These are phyloP conservation scores for Lasioglossum villosulum DNA, from an alignment of 2,888 invertebrate genomes.

Conservation along the genomic window DNA sequence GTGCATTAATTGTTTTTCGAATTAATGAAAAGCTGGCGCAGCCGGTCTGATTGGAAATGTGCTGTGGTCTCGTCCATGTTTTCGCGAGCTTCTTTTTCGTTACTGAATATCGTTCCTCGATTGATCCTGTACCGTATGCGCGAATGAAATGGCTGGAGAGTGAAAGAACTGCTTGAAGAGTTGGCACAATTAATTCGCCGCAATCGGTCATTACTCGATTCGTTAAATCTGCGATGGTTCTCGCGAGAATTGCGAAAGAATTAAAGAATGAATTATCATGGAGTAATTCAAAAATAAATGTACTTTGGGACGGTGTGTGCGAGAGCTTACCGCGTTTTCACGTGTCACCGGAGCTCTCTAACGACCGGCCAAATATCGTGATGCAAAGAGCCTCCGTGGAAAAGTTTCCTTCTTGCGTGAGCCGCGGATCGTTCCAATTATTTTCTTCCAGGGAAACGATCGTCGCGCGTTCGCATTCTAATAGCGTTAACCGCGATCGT, in stretches of 20 bases:
- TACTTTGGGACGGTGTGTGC: not conserved
- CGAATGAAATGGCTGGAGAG: not conserved
- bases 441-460: conserved; percentile 64
- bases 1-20: conserved; percentile 10
- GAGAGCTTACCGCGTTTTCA: not conserved
- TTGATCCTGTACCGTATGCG: not conserved
- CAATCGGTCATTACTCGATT: not conserved
- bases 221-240: not conserved
- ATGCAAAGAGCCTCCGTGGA: not conserved
- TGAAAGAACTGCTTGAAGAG: not conserved
- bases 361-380: not conserved
- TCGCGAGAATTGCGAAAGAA: not conserved
- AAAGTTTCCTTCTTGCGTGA: conserved; percentile 31
- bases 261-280: not conserved
- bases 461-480: conserved; percentile 6
- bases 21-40: not conserved
- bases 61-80: not conserved
- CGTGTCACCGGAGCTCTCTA: conserved; percentile 19
- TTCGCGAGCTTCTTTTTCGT: not conserved
- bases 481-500: conserved; percentile 38
- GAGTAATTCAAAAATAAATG: not conserved
- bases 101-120: not conserved
- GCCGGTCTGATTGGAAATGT: not conserved
- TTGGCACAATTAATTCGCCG: not conserved
- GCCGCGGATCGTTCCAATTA: conserved; percentile 65